Conservation (phyloP, 2,888 invertebrate species). For the Leuctra nigra region DNA sequence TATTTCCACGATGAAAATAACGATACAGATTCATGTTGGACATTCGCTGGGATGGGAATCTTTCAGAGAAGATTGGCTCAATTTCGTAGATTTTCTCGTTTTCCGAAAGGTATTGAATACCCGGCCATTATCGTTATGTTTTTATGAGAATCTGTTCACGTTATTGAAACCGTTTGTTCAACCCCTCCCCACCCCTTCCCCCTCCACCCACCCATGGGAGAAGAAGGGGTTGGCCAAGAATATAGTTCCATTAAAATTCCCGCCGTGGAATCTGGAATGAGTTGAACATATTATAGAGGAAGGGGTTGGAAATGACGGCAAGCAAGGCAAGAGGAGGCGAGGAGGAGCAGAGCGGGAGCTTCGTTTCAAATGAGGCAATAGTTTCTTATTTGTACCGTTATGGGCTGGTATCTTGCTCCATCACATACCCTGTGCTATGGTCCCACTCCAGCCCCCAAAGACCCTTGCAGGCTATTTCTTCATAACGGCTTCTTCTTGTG, state of each 20-base stretch:
- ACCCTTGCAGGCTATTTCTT: not conserved
- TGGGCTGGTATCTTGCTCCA: constrained; percentile 3
- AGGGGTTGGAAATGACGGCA: not conserved
- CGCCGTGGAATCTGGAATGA: not conserved
- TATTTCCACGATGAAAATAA: constrained; percentile 8
- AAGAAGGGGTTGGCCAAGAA: too few relatives aligned
- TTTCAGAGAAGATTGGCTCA: not conserved
- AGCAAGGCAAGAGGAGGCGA: not conserved
- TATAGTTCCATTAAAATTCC: constrained; percentile 7
- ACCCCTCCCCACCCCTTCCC: not conserved
- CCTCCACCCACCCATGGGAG: too few relatives aligned
- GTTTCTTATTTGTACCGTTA: constrained; percentile 7
- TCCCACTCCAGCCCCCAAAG: not conserved
- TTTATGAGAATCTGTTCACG: constrained; percentile 8
- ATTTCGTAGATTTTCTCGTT: constrained; percentile 1
- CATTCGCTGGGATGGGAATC: constrained; percentile 3
- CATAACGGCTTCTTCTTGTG: not conserved
- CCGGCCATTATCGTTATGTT: constrained; percentile 10
- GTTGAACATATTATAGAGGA: not conserved
- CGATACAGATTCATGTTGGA: not conserved
- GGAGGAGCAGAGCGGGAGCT: not conserved
- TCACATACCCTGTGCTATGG: not conserved
- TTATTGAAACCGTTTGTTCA: constrained; percentile 14
- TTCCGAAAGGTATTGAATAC: constrained; percentile 12
- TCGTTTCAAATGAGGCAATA: constrained; percentile 6